phyloP scores from a whole-genome alignment of 2,797 vertebrate genomes.

The Oreochromis grahami region DNA sequence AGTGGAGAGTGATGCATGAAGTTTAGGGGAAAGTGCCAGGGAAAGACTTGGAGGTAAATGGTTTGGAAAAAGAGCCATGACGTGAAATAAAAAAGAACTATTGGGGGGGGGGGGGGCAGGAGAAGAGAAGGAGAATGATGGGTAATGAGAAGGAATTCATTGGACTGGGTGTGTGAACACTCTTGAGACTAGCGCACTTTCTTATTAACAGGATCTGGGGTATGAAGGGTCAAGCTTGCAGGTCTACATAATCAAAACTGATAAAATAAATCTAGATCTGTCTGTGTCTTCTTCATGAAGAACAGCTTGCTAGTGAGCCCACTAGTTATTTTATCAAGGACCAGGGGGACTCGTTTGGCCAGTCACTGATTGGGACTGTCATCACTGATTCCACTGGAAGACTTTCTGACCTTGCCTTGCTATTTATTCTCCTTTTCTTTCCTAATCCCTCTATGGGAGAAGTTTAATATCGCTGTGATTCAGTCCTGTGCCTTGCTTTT shows the following conservation, averaged over 20 bases:
- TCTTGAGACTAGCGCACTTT: neutral
- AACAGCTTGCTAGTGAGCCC: neutral
- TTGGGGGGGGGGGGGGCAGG: neutral
- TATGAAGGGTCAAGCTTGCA: constrained; percentile 19
- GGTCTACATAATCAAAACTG: neutral
- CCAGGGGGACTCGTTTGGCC: constrained; percentile 1
- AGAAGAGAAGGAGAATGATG: neutral
- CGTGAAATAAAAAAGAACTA: constrained; percentile 1
- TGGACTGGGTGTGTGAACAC: neutral
- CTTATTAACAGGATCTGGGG: constrained; percentile 7
- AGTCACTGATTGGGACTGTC: neutral
- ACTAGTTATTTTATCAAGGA: neutral
- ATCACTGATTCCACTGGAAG: neutral
- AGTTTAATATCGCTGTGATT: neutral
- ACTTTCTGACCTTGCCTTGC: neutral
- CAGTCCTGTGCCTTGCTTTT: neutral
- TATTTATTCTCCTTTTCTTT: neutral
- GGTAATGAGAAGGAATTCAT: neutral
- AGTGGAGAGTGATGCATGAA: neutral
- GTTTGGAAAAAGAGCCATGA: constrained; percentile 38
- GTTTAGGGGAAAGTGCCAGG: constrained; percentile 1
- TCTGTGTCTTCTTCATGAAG: neutral
- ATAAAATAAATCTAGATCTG: neutral
- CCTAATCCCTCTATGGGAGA: neutral
- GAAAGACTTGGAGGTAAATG: constrained; percentile 23